phyloP scores from a whole-genome alignment of 1,140 invertebrate genomes.

The Drosophila obscura region DNA sequence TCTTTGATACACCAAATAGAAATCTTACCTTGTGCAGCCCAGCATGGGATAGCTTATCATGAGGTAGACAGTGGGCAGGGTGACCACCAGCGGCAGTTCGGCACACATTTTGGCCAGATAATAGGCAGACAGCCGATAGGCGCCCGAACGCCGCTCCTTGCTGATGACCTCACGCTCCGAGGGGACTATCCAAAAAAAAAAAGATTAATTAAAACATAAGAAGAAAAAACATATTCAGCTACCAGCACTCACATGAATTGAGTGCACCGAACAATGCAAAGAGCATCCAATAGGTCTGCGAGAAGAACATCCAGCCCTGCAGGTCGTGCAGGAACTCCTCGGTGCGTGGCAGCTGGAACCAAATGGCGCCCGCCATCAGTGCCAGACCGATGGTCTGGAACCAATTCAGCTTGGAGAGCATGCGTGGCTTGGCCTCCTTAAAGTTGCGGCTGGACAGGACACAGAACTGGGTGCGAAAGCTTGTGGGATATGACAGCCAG shows the following conservation, averaged over 20 bases:
- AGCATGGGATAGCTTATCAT: conserved; percentile 92
- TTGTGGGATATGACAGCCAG: conserved; percentile 89
- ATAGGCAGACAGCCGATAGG: conserved; percentile 93
- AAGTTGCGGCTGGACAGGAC: conserved; percentile 92
- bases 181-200: conserved; percentile 86
- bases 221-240: background rate
- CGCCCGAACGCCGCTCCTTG: conserved; percentile 92
- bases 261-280: conserved; percentile 93
- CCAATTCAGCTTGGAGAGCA: conserved; percentile 93
- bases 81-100: conserved; percentile 91
- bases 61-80: conserved; percentile 91
- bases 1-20: background rate
- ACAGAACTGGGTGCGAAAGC: conserved; percentile 91
- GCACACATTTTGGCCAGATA: conserved; percentile 94
- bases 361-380: conserved; percentile 90
- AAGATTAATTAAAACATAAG: background rate
- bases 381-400: conserved; percentile 91
- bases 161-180: conserved; percentile 92
- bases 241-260: conserved; percentile 86
- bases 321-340: conserved; percentile 92
- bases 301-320: conserved; percentile 95
- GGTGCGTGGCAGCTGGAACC: conserved; percentile 90
- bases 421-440: conserved; percentile 90
- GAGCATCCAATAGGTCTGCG: conserved; percentile 94
- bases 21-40: conserved; percentile 83